Evolutionary conservation across 2,888 invertebrate genomes (phyloP).

Genomic region (Drosophila rubida): DNA sequence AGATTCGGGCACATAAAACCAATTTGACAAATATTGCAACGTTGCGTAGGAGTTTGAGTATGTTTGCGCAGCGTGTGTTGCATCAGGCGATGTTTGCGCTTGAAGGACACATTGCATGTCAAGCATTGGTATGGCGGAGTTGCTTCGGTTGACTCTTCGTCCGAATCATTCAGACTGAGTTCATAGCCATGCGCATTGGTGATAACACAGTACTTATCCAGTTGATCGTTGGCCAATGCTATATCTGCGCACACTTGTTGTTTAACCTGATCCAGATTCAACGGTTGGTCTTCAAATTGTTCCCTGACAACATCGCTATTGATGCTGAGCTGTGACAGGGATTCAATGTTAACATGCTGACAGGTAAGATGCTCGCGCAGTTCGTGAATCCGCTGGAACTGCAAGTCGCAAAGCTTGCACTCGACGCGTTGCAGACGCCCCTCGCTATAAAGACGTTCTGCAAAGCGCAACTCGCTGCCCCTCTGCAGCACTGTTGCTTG

Average conservation of each 20-base stretch:
- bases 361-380: constrained; percentile 73
- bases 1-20: constrained; percentile 86
- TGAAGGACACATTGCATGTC: constrained; percentile 69
- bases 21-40: constrained; percentile 86
- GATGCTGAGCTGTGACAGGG: constrained; percentile 39
- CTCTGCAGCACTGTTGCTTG: constrained; percentile 26
- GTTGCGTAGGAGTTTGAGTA: constrained; percentile 83
- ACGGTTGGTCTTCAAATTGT: constrained; percentile 37
- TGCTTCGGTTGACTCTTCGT: constrained; percentile 67
- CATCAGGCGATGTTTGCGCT: constrained; percentile 76
- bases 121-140: constrained; percentile 68
- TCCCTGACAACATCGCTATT: constrained; percentile 66
- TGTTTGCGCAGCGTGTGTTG: constrained; percentile 79
- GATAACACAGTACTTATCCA: constrained; percentile 76
- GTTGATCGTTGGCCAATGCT: constrained; percentile 39
- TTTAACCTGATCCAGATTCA: constrained; percentile 59
- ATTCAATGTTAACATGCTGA: constrained; percentile 68
- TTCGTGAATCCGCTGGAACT: constrained; percentile 63
- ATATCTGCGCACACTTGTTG: constrained; percentile 68
- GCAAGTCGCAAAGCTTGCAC: constrained; percentile 81
- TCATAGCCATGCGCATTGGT: constrained; percentile 82
- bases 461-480: constrained; percentile 73
- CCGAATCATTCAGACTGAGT: constrained; percentile 83
- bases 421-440: constrained; percentile 68
- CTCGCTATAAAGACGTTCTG: constrained; percentile 75